phyloP scores from a whole-genome alignment of 2,888 invertebrate species.

The Sphaerophoria rueppellii region DNA sequence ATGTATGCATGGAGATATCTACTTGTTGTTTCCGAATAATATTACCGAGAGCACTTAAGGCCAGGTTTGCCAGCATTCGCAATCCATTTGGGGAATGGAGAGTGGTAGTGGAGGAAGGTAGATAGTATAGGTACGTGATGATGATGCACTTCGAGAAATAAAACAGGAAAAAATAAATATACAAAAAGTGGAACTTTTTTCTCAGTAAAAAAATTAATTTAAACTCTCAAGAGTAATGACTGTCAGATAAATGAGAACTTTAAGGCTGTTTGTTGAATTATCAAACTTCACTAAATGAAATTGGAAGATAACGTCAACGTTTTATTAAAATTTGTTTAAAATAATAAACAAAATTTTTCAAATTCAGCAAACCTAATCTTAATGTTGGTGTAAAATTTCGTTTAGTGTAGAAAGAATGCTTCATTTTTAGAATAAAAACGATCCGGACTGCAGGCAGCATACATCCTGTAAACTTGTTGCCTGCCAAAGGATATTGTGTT shows the following conservation, averaged over 20 bases:
- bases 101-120: neutral
- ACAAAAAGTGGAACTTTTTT: no score
- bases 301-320: no score
- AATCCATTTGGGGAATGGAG: constrained; percentile 35
- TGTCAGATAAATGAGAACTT: no score
- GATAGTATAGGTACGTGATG: neutral
- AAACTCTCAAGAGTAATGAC: no score
- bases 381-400: neutral
- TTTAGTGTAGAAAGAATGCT: neutral
- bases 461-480: constrained; percentile 60
- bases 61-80: constrained; percentile 60
- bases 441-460: constrained; percentile 15
- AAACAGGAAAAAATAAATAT: no score
- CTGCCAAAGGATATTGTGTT: constrained; percentile 66
- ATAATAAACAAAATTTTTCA: no score
- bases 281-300: no score
- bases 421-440: neutral
- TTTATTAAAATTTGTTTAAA: no score
- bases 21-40: constrained; percentile 38
- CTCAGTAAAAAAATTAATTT: no score
- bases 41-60: constrained; percentile 66
- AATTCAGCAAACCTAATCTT: no score
- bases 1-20: constrained; percentile 41
- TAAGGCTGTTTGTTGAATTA: no score
- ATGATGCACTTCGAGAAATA: neutral